phyloP scores from a whole-genome alignment of 2,797 vertebrate genomes.

The Hyperoplus immaculatus region DNA sequence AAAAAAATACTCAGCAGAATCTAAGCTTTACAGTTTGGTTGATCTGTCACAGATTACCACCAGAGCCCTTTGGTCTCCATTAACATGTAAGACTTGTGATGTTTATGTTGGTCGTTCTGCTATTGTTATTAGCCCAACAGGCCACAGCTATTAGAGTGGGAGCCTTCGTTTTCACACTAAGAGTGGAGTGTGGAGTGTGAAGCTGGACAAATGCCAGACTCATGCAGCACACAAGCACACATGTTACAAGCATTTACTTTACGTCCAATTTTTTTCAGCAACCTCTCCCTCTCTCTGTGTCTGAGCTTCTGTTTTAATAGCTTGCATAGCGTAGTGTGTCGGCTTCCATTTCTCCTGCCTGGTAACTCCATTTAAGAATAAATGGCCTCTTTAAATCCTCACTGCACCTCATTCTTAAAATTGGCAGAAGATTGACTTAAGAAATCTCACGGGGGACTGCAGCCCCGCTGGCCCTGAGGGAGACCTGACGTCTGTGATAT shows the following conservation, averaged over 20 bases:
- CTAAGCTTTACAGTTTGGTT: slow-evolving; percentile 6
- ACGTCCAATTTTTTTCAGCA: slow-evolving; percentile 64
- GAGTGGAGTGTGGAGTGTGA: slow-evolving; percentile 58
- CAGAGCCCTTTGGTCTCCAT: slow-evolving; percentile 40
- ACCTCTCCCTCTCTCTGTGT: slow-evolving; percentile 45
- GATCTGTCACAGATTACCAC: slow-evolving; percentile 38
- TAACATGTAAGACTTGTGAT: slow-evolving; percentile 57
- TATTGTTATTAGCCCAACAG: slow-evolving; percentile 76
- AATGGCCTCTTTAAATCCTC: slow-evolving; percentile 66
- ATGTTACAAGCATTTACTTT: slow-evolving; percentile 79
- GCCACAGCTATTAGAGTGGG: slow-evolving; percentile 63
- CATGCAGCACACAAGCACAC: slow-evolving; percentile 78
- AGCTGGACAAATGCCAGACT: slow-evolving; percentile 72
- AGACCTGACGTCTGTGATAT: slow-evolving; percentile 48
- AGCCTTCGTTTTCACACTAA: slow-evolving; percentile 63
- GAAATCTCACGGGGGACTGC: slow-evolving; percentile 55
- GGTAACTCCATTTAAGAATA: slow-evolving; percentile 76
- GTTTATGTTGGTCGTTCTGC: slow-evolving; percentile 73
- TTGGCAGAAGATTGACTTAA: slow-evolving; percentile 57
- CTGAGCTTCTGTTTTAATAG: slow-evolving; percentile 86
- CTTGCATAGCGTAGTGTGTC: slow-evolving; percentile 63
- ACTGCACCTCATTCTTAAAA: slow-evolving; percentile 70
- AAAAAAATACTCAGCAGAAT: no score
- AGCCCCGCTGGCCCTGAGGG: slow-evolving; percentile 39
- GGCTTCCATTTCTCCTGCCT: slow-evolving; percentile 67